Base-by-base conservation (phyloP, 2,113 vertebrate genomes). In the Brevimyrus niger region DNA sequence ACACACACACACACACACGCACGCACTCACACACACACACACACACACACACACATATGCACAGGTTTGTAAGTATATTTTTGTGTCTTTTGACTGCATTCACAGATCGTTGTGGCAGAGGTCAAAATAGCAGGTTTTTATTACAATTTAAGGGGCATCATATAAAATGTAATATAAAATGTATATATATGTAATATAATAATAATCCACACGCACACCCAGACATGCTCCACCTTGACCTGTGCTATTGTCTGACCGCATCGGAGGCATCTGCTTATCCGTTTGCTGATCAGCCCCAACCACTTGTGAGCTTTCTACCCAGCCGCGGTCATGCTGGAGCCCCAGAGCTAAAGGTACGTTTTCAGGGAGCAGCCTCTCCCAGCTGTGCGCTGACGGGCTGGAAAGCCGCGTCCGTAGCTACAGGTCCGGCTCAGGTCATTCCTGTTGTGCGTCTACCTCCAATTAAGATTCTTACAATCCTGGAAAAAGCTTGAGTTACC, bases 401-500 rank as follows among this genome's bases (percentile, higher is more conserved):
- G 88, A 15, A 48, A 58, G n/a, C n/a, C 6, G 0, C 3, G 2
- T n/a, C 27, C 44, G 6, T 48, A n/a, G 17, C 9, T 42, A 7
- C 31, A 50, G 5, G 44, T n/a, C 50, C 31, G 35, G 55, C 83
- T 31, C 35, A 11, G 11, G 21, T 27, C 21, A 27, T 10, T 8
- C 55, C 31, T 23, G 42, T 31, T 27, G 11, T 42, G 19, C 15
- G 53, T 55, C 38, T 55, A 73, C 84, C 82, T 9, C 53, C 83
- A 89, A 69, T 86, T 69, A 48, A 61, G 23, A 31, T 89, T 69
- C 58, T 27, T 86, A 10, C 47, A 65, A 65, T 86, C 82, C 27
- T 38, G 7, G 38, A 53, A 86, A 89, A 86, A 48, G 89, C 21
- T 86, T 48, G 42, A 47, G 58, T 89, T 89, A 58, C 88, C 80